A percentile compares a stretch with the other conserved stretches of the same genome.
Evolutionary conservation across 1,140 invertebrate species (phyloP).

Genomic region (Amyelois transitella): DNA sequence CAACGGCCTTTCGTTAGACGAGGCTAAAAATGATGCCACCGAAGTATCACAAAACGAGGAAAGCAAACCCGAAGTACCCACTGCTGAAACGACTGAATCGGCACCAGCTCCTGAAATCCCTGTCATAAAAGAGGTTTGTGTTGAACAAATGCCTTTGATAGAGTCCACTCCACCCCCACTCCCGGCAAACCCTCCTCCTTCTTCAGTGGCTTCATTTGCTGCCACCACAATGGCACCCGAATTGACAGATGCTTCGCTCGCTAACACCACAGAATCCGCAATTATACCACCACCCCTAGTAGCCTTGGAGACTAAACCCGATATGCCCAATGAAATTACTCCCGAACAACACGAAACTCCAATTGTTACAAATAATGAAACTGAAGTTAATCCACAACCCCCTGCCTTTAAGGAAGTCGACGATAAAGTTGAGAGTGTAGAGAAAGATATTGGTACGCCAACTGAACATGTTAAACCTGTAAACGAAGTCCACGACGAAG

Average conservation of each 20-base stretch:
- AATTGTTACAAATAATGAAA: constrained; percentile 14
- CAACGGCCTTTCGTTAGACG: constrained; percentile 64
- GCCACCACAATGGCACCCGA: constrained; percentile 73
- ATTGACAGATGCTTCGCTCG: constrained; percentile 61
- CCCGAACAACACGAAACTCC: constrained; percentile 7
- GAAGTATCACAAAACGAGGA: constrained; percentile 41
- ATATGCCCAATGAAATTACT: constrained; percentile 23
- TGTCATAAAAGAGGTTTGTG: constrained; percentile 73
- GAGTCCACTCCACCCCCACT: constrained; percentile 71
- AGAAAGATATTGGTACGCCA: too few relatives aligned
- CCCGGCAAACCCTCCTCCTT: constrained; percentile 70
- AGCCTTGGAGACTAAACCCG: constrained; percentile 27
- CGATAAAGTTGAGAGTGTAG: too few relatives aligned
- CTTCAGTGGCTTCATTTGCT: constrained; percentile 71
- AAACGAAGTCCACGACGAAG: neutral
- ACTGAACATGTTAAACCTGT: neutral
- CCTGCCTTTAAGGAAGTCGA: neutral
- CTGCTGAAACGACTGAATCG: constrained; percentile 42
- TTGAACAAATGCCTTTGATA: constrained; percentile 67
- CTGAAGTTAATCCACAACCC: constrained; percentile 9
- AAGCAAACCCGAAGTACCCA: constrained; percentile 49
- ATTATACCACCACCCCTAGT: constrained; percentile 25
- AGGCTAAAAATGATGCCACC: constrained; percentile 39
- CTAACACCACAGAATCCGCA: constrained; percentile 49
- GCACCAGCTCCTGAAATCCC: constrained; percentile 57